These are phyloP conservation scores for Phymastichus coffea DNA, from an alignment of 1,140 invertebrate species.

Conservation along the genomic window DNA sequence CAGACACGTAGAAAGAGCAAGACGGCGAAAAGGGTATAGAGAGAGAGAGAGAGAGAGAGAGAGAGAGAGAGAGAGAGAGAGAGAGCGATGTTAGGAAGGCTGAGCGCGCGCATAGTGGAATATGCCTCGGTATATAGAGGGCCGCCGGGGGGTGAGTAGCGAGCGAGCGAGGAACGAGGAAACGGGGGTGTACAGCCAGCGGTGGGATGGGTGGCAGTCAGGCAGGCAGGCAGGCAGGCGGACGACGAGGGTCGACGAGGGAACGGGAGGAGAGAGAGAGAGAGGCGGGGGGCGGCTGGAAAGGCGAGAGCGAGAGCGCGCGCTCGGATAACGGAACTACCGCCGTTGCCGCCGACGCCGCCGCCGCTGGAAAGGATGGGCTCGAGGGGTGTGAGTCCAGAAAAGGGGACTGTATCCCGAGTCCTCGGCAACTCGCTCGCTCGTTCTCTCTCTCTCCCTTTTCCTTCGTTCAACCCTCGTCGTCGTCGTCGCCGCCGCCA, in stretches of 20 bases:
- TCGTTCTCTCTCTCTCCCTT: background rate
- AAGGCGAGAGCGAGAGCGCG: constrained; percentile 26
- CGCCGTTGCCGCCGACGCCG: too few species aligned
- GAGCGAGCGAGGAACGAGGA: constrained; percentile 30
- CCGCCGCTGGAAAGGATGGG: constrained; percentile 37
- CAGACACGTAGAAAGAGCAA: background rate
- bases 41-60: constrained; percentile 20
- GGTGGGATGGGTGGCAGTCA: constrained; percentile 32
- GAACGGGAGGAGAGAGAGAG: constrained; percentile 9
- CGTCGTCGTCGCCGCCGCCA: constrained; percentile 32
- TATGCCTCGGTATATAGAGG: constrained; percentile 28
- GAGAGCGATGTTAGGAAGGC: constrained; percentile 34
- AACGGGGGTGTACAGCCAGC: constrained; percentile 39
- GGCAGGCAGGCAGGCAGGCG: constrained; percentile 1
- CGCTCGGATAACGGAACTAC: constrained; percentile 34
- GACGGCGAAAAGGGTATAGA: too few species aligned
- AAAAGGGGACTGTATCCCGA: constrained; percentile 53
- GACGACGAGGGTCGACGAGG: constrained; percentile 23
- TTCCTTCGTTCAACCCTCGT: background rate
- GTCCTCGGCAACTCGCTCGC: constrained; percentile 46
- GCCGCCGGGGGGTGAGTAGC: constrained; percentile 23
- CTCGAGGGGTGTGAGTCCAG: constrained; percentile 50
- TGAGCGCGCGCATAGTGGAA: constrained; percentile 33
- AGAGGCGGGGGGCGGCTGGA: constrained; percentile 26
- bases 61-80: constrained; percentile 29